Percentiles rank a stretch among this genome's conserved stretches.
Evolutionary conservation across 2,888 invertebrate species (phyloP).

Genomic region (Hyalella azteca): DNA sequence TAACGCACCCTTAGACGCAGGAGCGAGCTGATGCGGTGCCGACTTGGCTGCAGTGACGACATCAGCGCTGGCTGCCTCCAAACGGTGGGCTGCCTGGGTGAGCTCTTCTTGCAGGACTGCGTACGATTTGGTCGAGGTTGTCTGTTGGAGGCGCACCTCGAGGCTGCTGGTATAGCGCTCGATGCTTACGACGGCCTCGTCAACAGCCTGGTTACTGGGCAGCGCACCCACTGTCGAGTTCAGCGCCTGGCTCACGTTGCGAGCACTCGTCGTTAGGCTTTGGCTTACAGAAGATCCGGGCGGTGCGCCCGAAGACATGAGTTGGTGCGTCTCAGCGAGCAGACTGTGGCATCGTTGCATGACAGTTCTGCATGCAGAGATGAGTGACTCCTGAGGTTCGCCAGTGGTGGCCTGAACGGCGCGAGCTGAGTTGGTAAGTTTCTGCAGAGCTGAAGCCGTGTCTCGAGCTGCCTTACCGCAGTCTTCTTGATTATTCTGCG

Average conservation of each 20-base stretch:
- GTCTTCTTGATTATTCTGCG: conserved; percentile 79
- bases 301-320: not conserved
- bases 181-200: conserved; percentile 82
- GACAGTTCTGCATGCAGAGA: conserved; percentile 76
- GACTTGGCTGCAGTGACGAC: conserved; percentile 78
- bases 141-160: conserved; percentile 64
- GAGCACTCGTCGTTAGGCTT: conserved; percentile 75
- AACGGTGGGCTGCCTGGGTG: conserved; percentile 79
- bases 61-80: conserved; percentile 83
- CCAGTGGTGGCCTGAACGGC: conserved; percentile 76
- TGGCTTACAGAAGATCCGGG: conserved; percentile 61
- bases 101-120: conserved; percentile 85
- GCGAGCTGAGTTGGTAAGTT: conserved; percentile 76
- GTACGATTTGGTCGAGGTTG: conserved; percentile 56
- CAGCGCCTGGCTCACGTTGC: conserved; percentile 74
- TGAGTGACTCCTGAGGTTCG: conserved; percentile 62
- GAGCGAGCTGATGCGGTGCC: conserved; percentile 73
- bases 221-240: conserved; percentile 80
- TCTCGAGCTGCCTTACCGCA: conserved; percentile 82
- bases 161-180: conserved; percentile 74
- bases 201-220: conserved; percentile 93
- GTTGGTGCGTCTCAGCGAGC: conserved; percentile 70
- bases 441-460: conserved; percentile 77
- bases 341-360: conserved; percentile 73
- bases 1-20: conserved; percentile 72